These are phyloP conservation scores for Premnoplex brunnescens DNA, from an alignment of 2,797 vertebrate genomes.

Conservation along the genomic window DNA sequence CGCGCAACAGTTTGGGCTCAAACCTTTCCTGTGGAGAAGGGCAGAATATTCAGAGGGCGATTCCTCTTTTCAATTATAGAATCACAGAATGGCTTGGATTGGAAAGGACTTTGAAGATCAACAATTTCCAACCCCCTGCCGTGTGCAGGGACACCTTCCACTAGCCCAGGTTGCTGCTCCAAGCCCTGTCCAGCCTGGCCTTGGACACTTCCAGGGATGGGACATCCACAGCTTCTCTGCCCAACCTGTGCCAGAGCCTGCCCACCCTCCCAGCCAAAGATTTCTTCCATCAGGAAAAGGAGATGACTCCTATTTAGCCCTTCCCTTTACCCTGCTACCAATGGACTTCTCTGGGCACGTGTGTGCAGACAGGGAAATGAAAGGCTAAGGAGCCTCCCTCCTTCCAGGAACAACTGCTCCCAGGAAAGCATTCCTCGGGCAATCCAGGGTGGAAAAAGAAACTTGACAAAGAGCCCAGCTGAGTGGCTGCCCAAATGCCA, in stretches of 20 bases:
- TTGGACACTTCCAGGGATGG: neutral
- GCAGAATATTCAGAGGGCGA: neutral
- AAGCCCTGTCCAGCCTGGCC: neutral
- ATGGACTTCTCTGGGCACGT: rapidly evolving
- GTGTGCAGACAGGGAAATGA: neutral
- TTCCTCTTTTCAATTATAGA: neutral
- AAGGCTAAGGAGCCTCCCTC: neutral
- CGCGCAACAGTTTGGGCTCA: neutral
- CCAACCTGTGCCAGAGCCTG: neutral
- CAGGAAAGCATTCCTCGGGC: neutral
- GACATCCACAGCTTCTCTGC: neutral
- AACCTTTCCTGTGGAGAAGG: neutral
- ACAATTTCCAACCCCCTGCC: neutral
- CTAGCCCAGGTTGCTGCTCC: neutral
- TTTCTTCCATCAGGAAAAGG: neutral
- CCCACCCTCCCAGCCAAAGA: neutral
- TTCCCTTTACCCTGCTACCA: neutral
- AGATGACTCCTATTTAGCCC: neutral
- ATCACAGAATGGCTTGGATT: neutral
- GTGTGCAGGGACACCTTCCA: neutral
- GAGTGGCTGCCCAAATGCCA: neutral
- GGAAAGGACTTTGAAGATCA: neutral
- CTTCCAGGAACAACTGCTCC: conserved; percentile 23
- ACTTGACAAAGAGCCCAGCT: neutral
- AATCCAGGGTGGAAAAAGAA: neutral